These are phyloP conservation scores for Rhingia rostrata DNA, from an alignment of 2,888 invertebrate genomes.

Conservation along the genomic window DNA sequence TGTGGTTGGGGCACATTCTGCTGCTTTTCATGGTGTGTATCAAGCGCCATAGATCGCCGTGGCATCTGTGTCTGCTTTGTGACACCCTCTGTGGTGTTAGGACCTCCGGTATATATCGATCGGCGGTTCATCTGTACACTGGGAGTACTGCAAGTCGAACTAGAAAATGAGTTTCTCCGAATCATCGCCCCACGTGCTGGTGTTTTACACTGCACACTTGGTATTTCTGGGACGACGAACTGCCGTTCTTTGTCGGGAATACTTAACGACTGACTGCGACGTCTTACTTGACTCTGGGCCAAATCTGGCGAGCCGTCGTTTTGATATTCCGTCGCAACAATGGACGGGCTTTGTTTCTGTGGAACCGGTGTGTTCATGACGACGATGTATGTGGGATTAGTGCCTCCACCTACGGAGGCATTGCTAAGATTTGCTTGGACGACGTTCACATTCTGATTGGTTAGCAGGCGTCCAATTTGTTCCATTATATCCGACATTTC, in stretches of 20 bases:
- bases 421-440: conserved; percentile 64
- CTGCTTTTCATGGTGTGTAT: conserved; percentile 75
- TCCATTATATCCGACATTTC: conserved; percentile 77
- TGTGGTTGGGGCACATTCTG: conserved; percentile 44
- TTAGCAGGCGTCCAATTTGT: conserved; percentile 77
- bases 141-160: conserved; percentile 72
- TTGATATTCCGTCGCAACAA: conserved; percentile 47
- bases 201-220: conserved; percentile 71
- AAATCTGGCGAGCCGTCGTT: conserved; percentile 74
- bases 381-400: conserved; percentile 78
- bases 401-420: conserved; percentile 5
- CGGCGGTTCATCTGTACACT: conserved; percentile 38
- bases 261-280: conserved; percentile 78
- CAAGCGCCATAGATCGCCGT: conserved; percentile 57
- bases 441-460: conserved; percentile 70
- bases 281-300: conserved; percentile 63
- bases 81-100: neutral
- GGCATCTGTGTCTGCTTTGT: conserved; percentile 50
- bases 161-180: conserved; percentile 76
- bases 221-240: neutral
- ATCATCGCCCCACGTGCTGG: conserved; percentile 70
- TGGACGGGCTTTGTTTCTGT: conserved; percentile 45
- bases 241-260: conserved; percentile 77
- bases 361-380: conserved; percentile 76
- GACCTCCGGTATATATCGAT: conserved; percentile 51